phyloP scores from a whole-genome alignment of 2,797 vertebrate genomes.

The Cryptoblepharus egeriae region DNA sequence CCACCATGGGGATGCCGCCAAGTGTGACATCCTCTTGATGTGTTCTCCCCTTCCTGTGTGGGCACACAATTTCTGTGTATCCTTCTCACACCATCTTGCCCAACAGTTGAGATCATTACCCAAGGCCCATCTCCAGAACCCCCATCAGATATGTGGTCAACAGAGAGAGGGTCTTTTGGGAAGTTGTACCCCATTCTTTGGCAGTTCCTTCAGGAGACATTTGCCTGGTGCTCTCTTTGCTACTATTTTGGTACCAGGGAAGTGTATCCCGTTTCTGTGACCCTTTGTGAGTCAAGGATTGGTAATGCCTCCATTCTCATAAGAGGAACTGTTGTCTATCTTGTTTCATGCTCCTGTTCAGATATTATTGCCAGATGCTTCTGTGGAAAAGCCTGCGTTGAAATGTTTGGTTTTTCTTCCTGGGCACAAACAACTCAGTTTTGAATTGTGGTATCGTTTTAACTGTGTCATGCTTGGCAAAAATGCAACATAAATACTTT shows the following conservation, averaged over 20 bases:
- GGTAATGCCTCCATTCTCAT: neutral
- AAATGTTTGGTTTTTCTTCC: neutral
- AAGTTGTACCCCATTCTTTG: neutral
- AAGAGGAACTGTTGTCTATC: neutral
- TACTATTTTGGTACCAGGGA: no score
- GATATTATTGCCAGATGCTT: neutral
- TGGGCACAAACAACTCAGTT: neutral
- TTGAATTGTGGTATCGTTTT: neutral
- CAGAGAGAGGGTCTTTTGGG: neutral
- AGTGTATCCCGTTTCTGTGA: neutral
- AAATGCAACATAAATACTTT: no score
- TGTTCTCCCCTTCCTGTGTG: neutral
- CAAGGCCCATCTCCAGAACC: no score
- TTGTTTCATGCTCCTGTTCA: neutral
- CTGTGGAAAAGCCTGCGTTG: neutral
- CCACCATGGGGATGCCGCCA: no score
- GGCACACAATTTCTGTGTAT: neutral
- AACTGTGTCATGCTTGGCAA: neutral
- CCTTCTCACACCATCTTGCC: no score
- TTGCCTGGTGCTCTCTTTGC: no score
- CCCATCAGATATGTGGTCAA: neutral
- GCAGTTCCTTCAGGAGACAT: neutral
- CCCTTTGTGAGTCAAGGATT: neutral
- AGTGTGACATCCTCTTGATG: neutral
- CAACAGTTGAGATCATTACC: no score